Percentiles rank a stretch among this genome's conserved stretches.
These are phyloP conservation scores for Catostomus latipinnis DNA, from an alignment of 2,797 vertebrate species.

Conservation along the genomic window DNA sequence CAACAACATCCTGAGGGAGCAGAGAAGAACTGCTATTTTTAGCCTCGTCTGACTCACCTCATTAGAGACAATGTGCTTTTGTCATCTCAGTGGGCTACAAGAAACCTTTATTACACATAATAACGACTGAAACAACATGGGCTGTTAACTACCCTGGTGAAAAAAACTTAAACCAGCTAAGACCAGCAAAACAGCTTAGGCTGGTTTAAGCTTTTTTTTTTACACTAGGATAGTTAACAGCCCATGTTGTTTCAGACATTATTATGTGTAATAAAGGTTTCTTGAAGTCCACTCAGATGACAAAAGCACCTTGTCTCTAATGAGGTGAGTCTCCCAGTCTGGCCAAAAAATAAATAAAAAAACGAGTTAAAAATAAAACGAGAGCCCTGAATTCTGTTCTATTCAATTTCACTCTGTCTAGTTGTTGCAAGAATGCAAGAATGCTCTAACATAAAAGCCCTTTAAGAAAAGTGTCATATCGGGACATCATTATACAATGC, in stretches of 20 bases:
- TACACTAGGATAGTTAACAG: neutral
- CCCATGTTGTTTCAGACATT: neutral
- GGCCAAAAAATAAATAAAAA: no score
- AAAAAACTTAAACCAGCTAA: no score
- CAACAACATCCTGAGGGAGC: slow-evolving; percentile 67
- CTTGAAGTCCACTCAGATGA: slow-evolving; percentile 50
- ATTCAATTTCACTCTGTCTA: no score
- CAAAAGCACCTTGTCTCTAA: slow-evolving; percentile 59
- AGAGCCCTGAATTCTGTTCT: no score
- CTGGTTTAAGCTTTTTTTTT: no score
- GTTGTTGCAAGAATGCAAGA: no score
- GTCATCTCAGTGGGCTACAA: slow-evolving; percentile 50
- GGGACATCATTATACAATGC: no score
- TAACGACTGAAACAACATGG: neutral
- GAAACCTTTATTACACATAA: slow-evolving; percentile 26
- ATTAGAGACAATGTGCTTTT: slow-evolving; percentile 60
- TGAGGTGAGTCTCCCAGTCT: slow-evolving; percentile 46
- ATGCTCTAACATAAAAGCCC: no score
- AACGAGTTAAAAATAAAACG: no score
- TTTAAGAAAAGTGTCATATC: no score
- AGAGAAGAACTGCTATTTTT: slow-evolving; percentile 64
- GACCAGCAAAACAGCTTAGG: no score
- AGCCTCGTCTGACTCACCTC: slow-evolving; percentile 55
- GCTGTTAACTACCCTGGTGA: neutral
- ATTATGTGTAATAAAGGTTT: slow-evolving; percentile 27